Percentiles rank a stretch among this genome's conserved stretches.
These are phyloP conservation scores for Menura novaehollandiae DNA, from an alignment of 2,113 vertebrate genomes.

Conservation along the genomic window DNA sequence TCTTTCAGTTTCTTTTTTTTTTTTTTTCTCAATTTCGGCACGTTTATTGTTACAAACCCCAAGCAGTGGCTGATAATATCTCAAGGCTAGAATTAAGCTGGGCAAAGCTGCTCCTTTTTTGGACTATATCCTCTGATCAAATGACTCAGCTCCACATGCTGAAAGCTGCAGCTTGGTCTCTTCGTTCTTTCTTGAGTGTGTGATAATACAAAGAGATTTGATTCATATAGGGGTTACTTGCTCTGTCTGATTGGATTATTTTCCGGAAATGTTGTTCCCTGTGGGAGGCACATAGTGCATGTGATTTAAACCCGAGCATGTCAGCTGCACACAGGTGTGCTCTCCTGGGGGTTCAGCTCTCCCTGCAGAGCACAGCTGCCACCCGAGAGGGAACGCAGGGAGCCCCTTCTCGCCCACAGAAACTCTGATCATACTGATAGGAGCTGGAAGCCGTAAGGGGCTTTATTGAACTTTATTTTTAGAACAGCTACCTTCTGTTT, in stretches of 20 bases:
- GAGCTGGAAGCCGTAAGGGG: neutral
- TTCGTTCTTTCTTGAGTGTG: neutral
- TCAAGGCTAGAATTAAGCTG: neutral
- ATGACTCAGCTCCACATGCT: neutral
- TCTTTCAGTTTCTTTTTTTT: neutral
- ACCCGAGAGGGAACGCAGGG: neutral
- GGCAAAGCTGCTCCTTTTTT: neutral
- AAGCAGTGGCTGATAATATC: neutral
- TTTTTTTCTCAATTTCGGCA: neutral
- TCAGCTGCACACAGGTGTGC: neutral
- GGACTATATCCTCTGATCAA: neutral
- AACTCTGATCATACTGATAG: neutral
- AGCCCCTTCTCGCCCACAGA: neutral
- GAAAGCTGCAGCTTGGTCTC: neutral
- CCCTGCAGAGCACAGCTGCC: neutral
- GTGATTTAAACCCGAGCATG: neutral
- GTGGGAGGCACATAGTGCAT: neutral
- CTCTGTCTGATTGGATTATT: neutral
- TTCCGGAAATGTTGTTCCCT: neutral
- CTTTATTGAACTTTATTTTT: neutral
- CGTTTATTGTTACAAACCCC: neutral
- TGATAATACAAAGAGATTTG: neutral
- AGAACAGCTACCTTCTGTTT: neutral
- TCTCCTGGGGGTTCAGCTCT: neutral
- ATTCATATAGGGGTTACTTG: neutral